A percentile compares a stretch with the other conserved stretches of the same genome.
Evolutionary conservation across 2,888 invertebrate genomes (phyloP).

Genomic region (Cosmia trapezina): DNA sequence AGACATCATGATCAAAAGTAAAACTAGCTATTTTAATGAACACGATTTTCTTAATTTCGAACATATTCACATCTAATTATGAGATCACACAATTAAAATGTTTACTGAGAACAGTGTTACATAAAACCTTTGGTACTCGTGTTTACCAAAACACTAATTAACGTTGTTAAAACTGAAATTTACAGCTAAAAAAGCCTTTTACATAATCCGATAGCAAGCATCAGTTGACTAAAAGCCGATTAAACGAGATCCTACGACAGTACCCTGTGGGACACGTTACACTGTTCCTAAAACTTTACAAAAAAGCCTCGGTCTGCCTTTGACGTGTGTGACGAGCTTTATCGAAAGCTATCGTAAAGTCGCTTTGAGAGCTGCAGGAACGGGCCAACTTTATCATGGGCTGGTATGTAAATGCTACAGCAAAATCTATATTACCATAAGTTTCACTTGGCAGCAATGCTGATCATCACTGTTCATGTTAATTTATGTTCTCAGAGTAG

Average conservation of each 20-base stretch:
- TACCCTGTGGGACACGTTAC: conserved; percentile 28
- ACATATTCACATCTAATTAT: background rate
- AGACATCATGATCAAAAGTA: background rate
- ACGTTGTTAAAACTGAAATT: background rate
- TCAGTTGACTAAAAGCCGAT: background rate
- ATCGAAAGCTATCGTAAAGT: conserved; percentile 26
- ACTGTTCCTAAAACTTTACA: conserved; percentile 8
- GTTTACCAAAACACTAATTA: background rate
- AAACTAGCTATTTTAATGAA: background rate
- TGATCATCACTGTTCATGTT: background rate
- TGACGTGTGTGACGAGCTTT: conserved; percentile 31
- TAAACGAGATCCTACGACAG: conserved; percentile 6
- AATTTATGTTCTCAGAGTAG: background rate
- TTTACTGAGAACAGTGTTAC: background rate
- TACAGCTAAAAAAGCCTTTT: background rate
- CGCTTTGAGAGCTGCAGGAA: conserved; percentile 13
- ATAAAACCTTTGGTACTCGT: background rate
- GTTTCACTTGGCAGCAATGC: conserved; percentile 2
- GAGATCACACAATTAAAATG: background rate
- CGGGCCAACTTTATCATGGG: conserved; percentile 14
- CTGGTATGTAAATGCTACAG: conserved; percentile 17
- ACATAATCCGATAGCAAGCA: background rate
- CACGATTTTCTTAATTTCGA: background rate
- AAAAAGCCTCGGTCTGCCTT: conserved; percentile 34
- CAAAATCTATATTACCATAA: conserved; percentile 3